Evolutionary conservation across 2,888 invertebrate species (phyloP).

Genomic region (Parnassius mnemosyne): DNA sequence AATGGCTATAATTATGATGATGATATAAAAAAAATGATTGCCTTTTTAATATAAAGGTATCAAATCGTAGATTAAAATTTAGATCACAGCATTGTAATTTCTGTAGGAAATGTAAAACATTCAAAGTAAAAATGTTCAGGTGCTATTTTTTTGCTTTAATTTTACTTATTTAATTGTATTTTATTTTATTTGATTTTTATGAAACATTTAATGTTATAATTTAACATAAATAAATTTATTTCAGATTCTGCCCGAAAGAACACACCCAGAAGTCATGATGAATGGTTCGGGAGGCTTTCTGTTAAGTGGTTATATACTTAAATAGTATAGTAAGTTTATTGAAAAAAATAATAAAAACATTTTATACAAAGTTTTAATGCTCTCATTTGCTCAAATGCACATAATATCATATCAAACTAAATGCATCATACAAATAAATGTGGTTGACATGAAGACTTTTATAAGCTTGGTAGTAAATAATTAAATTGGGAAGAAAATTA

Average conservation of each 20-base stretch:
- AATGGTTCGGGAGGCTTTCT: slow-evolving; percentile 93
- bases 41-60: no score
- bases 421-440: slow-evolving; percentile 54
- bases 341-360: slow-evolving; percentile 26
- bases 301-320: slow-evolving; percentile 84
- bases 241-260: slow-evolving; percentile 87
- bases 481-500: neutral
- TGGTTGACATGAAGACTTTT: slow-evolving; percentile 1
- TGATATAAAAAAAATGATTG: no score
- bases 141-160: no score
- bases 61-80: no score
- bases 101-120: no score
- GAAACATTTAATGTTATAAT: no score
- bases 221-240: slow-evolving; percentile 33
- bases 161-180: no score
- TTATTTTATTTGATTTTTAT: no score
- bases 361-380: slow-evolving; percentile 51
- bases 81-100: no score
- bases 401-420: slow-evolving; percentile 62
- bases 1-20: no score
- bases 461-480: slow-evolving; percentile 3
- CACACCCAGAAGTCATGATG: slow-evolving; percentile 97
- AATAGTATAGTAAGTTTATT: slow-evolving; percentile 40
- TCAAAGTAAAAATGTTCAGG: no score
- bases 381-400: slow-evolving; percentile 63